Evolutionary conservation across 2,113 vertebrate species (phyloP).

Genomic region (Muntiacus reevesi): DNA sequence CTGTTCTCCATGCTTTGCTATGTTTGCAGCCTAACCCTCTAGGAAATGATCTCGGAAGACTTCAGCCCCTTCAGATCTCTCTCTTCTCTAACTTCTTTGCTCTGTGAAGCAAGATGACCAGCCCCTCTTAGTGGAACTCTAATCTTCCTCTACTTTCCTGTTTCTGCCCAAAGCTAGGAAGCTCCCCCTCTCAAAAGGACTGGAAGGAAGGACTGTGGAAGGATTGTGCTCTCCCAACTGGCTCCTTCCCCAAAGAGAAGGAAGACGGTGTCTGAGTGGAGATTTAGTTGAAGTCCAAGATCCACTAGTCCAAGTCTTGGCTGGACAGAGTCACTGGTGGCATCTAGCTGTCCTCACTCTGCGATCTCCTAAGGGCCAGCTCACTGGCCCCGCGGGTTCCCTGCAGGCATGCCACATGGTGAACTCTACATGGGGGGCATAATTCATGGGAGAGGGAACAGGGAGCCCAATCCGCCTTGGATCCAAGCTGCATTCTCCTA

Average conservation of each 20-base stretch:
- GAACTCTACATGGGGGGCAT: background rate
- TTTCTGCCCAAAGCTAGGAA: background rate
- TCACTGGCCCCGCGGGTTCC: rapidly evolving
- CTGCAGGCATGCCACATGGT: background rate
- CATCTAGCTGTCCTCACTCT: background rate
- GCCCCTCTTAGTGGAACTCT: background rate
- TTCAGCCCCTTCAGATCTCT: background rate
- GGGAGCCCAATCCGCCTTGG: background rate
- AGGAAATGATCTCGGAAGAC: background rate
- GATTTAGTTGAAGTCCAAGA: background rate
- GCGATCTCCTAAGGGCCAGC: background rate
- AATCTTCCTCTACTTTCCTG: background rate
- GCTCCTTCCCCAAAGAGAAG: background rate
- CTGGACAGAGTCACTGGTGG: background rate
- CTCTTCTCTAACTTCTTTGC: background rate
- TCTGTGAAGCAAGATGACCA: background rate
- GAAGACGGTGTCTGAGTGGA: background rate
- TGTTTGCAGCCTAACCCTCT: background rate
- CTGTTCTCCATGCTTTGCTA: background rate
- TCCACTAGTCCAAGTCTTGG: background rate
- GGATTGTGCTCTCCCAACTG: background rate
- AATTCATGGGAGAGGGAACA: background rate
- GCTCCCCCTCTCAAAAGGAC: background rate
- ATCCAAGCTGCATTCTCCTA: background rate
- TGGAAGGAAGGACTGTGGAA: background rate